Evolutionary conservation across 2,888 invertebrate species (phyloP).

Genomic region (Lasioglossum marginatum): DNA sequence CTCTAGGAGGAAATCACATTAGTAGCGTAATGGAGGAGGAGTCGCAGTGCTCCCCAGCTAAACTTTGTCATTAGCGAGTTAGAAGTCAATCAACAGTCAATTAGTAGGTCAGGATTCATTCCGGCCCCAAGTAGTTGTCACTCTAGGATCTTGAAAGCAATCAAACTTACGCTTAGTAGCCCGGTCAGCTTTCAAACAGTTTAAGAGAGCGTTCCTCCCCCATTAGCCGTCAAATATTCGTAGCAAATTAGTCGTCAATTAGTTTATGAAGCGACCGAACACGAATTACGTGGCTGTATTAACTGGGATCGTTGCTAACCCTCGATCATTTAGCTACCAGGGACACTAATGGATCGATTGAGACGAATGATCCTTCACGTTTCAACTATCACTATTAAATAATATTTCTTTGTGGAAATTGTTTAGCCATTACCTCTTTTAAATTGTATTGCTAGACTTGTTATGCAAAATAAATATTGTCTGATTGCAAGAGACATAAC

Average conservation of each 20-base stretch:
- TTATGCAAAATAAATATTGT: too few relatives aligned
- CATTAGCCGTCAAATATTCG: neutral
- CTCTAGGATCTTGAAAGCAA: constrained; percentile 16
- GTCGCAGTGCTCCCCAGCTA: neutral
- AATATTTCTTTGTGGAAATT: neutral
- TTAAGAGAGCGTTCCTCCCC: neutral
- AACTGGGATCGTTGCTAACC: neutral
- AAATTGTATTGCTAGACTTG: too few relatives aligned
- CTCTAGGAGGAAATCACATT: neutral
- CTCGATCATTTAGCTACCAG: neutral
- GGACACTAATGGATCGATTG: neutral
- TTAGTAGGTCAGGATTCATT: constrained; percentile 8
- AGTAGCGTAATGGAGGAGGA: neutral
- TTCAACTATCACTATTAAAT: neutral
- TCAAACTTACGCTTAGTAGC: neutral
- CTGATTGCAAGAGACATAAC: too few relatives aligned
- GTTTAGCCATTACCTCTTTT: too few relatives aligned
- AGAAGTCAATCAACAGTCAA: constrained; percentile 19
- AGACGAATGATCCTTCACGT: neutral
- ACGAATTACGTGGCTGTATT: neutral
- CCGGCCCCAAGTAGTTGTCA: constrained; percentile 6
- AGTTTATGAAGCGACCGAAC: neutral
- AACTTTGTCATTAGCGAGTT: constrained; percentile 17
- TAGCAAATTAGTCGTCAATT: neutral
- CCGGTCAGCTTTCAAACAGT: neutral